Evolutionary conservation across 2,797 vertebrate species (phyloP).

Genomic region (Podarcis lilfordi): DNA sequence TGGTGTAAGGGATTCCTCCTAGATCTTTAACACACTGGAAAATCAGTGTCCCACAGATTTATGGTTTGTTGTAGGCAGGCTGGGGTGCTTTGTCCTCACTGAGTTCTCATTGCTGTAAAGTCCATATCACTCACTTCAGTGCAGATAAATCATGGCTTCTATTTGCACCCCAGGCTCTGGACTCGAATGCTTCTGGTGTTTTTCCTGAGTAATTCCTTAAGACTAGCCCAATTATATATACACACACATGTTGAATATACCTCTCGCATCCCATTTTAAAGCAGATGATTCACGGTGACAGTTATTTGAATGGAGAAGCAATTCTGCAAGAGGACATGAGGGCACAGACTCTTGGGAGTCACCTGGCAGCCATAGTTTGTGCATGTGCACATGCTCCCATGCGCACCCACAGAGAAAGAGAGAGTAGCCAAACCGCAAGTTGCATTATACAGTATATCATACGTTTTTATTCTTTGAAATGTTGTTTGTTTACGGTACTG

Average conservation of each 20-base stretch:
- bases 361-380: constrained; percentile 29
- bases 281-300: constrained; percentile 22
- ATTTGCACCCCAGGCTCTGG: background rate
- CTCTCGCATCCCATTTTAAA: constrained; percentile 45
- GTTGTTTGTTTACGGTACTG: constrained; percentile 66
- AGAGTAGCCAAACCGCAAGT: constrained; percentile 72
- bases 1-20: background rate
- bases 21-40: background rate
- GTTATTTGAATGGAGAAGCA: constrained; percentile 33
- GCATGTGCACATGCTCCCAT: constrained; percentile 35
- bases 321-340: constrained; percentile 53
- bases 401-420: constrained; percentile 4
- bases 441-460: constrained; percentile 70
- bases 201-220: constrained; percentile 9
- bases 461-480: constrained; percentile 72
- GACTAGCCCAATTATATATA: constrained; percentile 16
- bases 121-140: background rate
- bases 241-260: constrained; percentile 3
- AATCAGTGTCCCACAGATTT: background rate
- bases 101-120: background rate
- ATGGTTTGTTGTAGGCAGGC: background rate
- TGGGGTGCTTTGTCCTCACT: background rate
- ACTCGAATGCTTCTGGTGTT: background rate
- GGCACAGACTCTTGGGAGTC: constrained; percentile 47
- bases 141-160: background rate